Evolutionary conservation across 2,888 invertebrate species (phyloP), one percentile per base, ranked within the genome.

Genomic region (Trichogramma dendrolimi): DNA sequence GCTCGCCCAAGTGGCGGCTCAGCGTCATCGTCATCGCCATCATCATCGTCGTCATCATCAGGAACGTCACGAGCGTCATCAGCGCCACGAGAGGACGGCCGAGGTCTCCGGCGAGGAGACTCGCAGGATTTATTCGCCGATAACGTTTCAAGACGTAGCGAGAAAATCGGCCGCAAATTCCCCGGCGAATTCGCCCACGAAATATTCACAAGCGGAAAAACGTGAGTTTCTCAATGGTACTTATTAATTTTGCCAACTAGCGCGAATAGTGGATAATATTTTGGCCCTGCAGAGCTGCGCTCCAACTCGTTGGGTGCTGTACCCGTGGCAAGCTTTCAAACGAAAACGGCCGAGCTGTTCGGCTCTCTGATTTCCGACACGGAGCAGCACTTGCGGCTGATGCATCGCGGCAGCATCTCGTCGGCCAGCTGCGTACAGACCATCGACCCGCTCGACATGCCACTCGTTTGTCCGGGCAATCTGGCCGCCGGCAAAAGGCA

Each of bases 141-240:
- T 92, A 14, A 92, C 91, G 0, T 91, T 92, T 72, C 88, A 91
- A 73, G 92, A 92, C 74, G 90, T 92, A 0, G 91, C 90, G 0
- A 80, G 88, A n/a, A 81, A 89, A 59, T 91, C 91, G 71, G 87
- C 89, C 63, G 89, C 87, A 0, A 90, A 87, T 75, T 91, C 90
- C 0, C 91, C 91, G 0, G 87, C 85, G 4, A 84, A 85, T 69
- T 79, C 76, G 44, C 64, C 78, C 6, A 27, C 27, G 27, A 27
- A 27, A 27, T 27, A 27, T 27, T 27, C 27, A 3, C 27, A 27
- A 27, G 27, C 27, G 27, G 27, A 27, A 77, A 78, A 57, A 73
- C 72, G 38, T 75, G 73, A 67, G 81, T 38, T 53, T 4, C 43
- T 60, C 6, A 64, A 63, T 56, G 65, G 60, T 64, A 7, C 7